Conservation (phyloP, 2,797 vertebrate genomes). For the Eptatretus atami region DNA sequence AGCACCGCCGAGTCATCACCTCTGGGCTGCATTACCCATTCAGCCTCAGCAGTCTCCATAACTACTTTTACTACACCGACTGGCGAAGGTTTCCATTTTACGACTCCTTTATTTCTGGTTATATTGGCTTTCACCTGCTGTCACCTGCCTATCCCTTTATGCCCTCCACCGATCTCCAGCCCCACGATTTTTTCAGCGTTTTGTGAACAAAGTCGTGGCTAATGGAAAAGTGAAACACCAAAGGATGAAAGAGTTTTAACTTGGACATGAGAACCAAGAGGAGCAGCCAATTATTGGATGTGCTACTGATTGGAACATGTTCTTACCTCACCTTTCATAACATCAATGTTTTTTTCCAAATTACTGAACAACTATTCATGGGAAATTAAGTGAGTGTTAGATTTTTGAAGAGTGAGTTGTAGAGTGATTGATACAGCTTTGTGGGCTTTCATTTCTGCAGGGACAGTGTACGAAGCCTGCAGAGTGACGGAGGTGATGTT, state of each 20-base stretch:
- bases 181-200: background rate
- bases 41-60: constrained; percentile 39
- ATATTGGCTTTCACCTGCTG: background rate
- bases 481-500: constrained; percentile 27
- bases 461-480: constrained; percentile 50
- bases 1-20: constrained; percentile 29
- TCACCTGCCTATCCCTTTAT: background rate
- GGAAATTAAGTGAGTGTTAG: too few relatives aligned
- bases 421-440: background rate
- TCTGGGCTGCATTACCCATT: constrained; percentile 66
- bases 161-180: background rate
- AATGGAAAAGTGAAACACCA: background rate
- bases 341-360: too few relatives aligned
- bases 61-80: constrained; percentile 81
- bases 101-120: background rate
- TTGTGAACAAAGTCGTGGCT: background rate
- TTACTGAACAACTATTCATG: too few relatives aligned
- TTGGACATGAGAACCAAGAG: too few relatives aligned
- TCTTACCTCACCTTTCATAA: too few relatives aligned
- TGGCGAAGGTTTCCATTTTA: constrained; percentile 42
- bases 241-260: background rate
- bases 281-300: too few relatives aligned
- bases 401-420: too few relatives aligned
- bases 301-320: too few relatives aligned
- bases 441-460: constrained; percentile 14